Base-by-base conservation (phyloP, 2,888 invertebrate genomes). In the Diogma glabrata region DNA sequence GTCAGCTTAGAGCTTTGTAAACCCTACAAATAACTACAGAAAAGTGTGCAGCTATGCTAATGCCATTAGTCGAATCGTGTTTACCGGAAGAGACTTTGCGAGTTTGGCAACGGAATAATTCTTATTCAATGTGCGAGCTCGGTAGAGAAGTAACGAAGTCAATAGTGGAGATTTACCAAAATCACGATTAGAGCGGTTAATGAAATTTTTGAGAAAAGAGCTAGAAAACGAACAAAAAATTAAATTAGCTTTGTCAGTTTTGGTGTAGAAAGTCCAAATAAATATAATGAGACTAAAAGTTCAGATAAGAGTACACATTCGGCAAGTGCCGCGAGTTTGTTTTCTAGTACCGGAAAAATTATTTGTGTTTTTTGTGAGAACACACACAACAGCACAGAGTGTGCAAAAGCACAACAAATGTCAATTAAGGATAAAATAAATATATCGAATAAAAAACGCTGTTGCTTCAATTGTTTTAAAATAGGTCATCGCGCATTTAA, bases 81-180 rank as follows among this genome's bases (percentile, higher is more conserved):
- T 38, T 63, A 7, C 62, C 61, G 4, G 59, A 61, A 14, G 57
- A 58, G 22, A 51, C 60, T 12, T 52, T 62, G 17, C 26, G 57
- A 28, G 57, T 57, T 1, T 64, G 62, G 61, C 53, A 53, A 47
- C 7, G 47, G 40, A 36, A 22, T 45, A 20, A 45, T 45, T 45
- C 22, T 22, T n/a, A n/a, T n/a, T n/a, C n/a, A n/a, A n/a, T n/a
- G n/a, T n/a, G n/a, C n/a, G n/a, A 33, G 12, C n/a, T 33, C 33
- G 33, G 14, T 33, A 12, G 14, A 33, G 33, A 33, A 33, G 33
- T 14, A n/a, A n/a, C n/a, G n/a, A n/a, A n/a, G n/a, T n/a, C n/a
- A n/a, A n/a, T n/a, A n/a, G n/a, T n/a, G n/a, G n/a, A n/a, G n/a
- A n/a, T n/a, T n/a, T n/a, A n/a, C n/a, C n/a, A n/a, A n/a, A n/a